These are phyloP conservation scores for Lonchura striata DNA, from an alignment of 2,113 vertebrate species.

Conservation along the genomic window DNA sequence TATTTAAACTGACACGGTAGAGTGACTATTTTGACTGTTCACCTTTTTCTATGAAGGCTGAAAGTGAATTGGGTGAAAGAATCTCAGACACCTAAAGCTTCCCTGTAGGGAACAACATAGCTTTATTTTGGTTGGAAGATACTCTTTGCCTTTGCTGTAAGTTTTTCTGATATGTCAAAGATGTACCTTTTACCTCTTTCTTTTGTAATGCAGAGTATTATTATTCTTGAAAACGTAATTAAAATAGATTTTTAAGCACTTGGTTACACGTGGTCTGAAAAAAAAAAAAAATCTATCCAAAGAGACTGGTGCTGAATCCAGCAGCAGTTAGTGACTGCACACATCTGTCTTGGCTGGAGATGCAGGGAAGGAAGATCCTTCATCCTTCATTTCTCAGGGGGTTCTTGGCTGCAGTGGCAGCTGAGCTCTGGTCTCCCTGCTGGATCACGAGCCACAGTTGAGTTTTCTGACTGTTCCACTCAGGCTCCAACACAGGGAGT, in stretches of 20 bases:
- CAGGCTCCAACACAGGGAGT: not conserved
- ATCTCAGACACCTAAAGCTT: constrained; percentile 19
- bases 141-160: constrained; percentile 59
- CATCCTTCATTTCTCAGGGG: not conserved
- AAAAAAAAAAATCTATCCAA: not conserved
- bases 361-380: not conserved
- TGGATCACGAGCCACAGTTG: not conserved
- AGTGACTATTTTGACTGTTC: not conserved
- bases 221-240: constrained; percentile 72
- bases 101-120: constrained; percentile 49
- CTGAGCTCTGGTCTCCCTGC: not conserved
- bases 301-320: not conserved
- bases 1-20: not conserved
- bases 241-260: constrained; percentile 75
- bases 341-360: not conserved
- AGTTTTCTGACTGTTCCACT: not conserved
- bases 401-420: not conserved
- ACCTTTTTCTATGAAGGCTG: constrained; percentile 42
- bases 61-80: constrained; percentile 27
- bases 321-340: not conserved
- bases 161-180: constrained; percentile 67
- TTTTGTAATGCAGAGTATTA: constrained; percentile 75
- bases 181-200: constrained; percentile 53
- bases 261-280: not conserved
- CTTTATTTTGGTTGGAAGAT: constrained; percentile 65